Conservation (phyloP, 2,113 vertebrate genomes). For the Pteruthius melanotis region DNA sequence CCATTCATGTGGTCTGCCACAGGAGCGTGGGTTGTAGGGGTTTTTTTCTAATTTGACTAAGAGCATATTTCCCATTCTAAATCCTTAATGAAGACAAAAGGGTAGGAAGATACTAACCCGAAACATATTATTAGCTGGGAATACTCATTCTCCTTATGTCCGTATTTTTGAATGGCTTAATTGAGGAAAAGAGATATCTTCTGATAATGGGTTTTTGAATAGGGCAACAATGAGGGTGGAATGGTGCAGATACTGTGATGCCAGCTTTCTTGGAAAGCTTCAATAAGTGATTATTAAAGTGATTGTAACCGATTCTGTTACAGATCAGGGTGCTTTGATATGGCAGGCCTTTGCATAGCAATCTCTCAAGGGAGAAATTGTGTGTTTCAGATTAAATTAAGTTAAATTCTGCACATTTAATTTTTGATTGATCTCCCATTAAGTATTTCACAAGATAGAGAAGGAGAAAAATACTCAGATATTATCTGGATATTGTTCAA, state of each 20-base stretch:
- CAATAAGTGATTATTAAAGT: neutral
- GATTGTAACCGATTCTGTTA: neutral
- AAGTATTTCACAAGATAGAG: neutral
- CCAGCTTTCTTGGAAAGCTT: neutral
- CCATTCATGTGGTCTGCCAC: slow-evolving; percentile 19
- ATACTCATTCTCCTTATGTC: slow-evolving; percentile 45
- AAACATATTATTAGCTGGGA: slow-evolving; percentile 40
- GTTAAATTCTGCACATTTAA: neutral
- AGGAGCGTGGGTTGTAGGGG: slow-evolving; percentile 5
- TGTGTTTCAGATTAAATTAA: too few relatives aligned
- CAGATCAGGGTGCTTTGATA: neutral
- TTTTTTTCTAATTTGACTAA: slow-evolving; percentile 36
- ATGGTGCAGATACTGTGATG: neutral
- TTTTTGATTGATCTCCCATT: neutral
- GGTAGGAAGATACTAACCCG: neutral
- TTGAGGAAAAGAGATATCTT: slow-evolving; percentile 8
- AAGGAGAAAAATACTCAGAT: neutral
- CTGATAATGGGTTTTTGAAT: neutral
- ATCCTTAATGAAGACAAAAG: slow-evolving; percentile 55
- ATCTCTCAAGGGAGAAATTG: neutral
- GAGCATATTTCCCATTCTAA: slow-evolving; percentile 35
- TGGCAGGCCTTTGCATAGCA: neutral
- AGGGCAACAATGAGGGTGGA: neutral
- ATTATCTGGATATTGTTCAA: neutral
- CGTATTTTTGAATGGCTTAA: slow-evolving; percentile 34